Evolutionary conservation across 1,140 invertebrate species (phyloP), one percentile per base, ranked within the genome.

Genomic region (Acromyrmex echinatior): DNA sequence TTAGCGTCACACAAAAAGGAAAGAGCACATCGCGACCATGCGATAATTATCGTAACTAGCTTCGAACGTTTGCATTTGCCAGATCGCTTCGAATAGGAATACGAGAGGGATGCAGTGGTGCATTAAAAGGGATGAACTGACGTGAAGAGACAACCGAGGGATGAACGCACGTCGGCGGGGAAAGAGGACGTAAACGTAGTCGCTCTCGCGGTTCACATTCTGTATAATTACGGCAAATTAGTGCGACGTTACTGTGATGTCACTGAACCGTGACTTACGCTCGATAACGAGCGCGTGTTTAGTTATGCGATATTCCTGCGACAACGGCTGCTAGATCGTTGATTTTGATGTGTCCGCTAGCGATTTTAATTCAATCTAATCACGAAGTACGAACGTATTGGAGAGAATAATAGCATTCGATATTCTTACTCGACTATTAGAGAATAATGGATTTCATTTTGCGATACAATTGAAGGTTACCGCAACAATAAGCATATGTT

Each of bases 1-100:
- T 88, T 88, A 88, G 77, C 77, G 58, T 73, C 74, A 56, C 18
- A 51, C 39, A 74, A 88, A 88, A 81, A 87, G 70, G 68, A 45
- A 66, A 65, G 68, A 68, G 84, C 60, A 18, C 65, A 70, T 63
- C 53, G 45, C 86, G 31, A 60, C 49, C 70, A 2, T 21, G 63
- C 51, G 70, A 87, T 71, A 87, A 87, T 87, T 86, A 86, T 62
- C 60, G 4, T 53, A 25, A 70, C 31, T n/a, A 49, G 21, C 35
- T 25, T 14, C 49, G 81, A 28, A 45, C 45, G 39, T 53, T 53
- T 45, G 71, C 28, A 45, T 49, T 56, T 35, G 77, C 12, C n/a
- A n/a, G n/a, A 73, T 45, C 45, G 73, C n/a, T 39, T 51, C 82
- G 45, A 10, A 25, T 14, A 3, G 56, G 53, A 58, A 28, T 39